A percentile compares a stretch with the other conserved stretches of the same genome.
These are phyloP conservation scores for Toxotes chatareus DNA, from an alignment of 2,113 vertebrate genomes.

Conservation along the genomic window DNA sequence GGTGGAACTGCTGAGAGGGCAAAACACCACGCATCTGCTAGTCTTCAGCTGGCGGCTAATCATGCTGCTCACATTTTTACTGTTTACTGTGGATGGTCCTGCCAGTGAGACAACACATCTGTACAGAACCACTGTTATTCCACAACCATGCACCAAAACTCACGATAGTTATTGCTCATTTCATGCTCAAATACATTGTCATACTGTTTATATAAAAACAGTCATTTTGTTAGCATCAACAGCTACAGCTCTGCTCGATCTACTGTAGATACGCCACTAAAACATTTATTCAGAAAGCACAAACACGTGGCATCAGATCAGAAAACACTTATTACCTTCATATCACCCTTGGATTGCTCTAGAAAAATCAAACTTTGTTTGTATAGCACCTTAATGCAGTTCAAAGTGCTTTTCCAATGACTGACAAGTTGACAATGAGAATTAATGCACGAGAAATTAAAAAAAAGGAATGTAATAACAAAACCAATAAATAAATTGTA, in stretches of 20 bases:
- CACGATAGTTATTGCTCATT: not conserved
- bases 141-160: not conserved
- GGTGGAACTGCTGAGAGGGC: constrained; percentile 50
- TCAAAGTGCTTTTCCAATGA: not conserved
- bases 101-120: constrained; percentile 13
- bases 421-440: not conserved
- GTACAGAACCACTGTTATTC: not conserved
- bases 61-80: constrained; percentile 4
- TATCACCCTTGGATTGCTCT: too few relatives aligned
- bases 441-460: too few relatives aligned
- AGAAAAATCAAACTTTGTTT: too few relatives aligned
- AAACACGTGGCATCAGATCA: too few relatives aligned
- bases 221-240: not conserved
- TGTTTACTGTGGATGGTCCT: not conserved
- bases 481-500: too few relatives aligned
- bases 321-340: too few relatives aligned
- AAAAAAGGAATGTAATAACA: too few relatives aligned
- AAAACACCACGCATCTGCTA: constrained; percentile 17
- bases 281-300: not conserved
- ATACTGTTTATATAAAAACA: not conserved
- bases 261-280: not conserved
- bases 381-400: not conserved
- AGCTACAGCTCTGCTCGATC: not conserved
- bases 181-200: not conserved
- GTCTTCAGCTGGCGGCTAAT: constrained; percentile 14